phyloP scores from a whole-genome alignment of 2,888 invertebrate species.

The Sphaerophoria taeniata region DNA sequence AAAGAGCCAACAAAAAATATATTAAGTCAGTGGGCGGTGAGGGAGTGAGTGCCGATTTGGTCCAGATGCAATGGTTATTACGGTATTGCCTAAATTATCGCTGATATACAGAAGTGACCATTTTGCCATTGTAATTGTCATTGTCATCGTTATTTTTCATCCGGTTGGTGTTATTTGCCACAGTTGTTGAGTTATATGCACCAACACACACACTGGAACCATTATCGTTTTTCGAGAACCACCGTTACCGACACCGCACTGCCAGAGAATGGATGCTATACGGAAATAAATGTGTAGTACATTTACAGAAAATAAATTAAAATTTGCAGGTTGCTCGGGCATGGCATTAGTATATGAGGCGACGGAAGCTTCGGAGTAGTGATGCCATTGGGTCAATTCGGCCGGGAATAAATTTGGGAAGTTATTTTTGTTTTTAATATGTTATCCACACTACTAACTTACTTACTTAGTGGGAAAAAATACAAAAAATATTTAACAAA shows the following conservation, averaged over 20 bases:
- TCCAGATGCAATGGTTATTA: conserved; percentile 61
- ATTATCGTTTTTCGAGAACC: not conserved
- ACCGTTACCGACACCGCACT: conserved; percentile 11
- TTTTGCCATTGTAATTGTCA: conserved; percentile 67
- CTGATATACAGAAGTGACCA: conserved; percentile 63
- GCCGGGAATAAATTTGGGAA: too few species aligned
- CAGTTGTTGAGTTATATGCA: conserved; percentile 18
- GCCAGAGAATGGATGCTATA: conserved; percentile 49
- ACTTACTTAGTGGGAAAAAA: too few species aligned
- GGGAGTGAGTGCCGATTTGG: conserved; percentile 35
- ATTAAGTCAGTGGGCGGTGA: not conserved
- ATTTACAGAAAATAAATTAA: conserved; percentile 57
- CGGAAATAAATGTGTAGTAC: conserved; percentile 41
- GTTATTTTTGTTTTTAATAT: too few species aligned
- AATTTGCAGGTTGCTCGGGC: conserved; percentile 24
- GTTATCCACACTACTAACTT: too few species aligned
- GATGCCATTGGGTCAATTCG: conserved; percentile 1
- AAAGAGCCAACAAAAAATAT: not conserved
- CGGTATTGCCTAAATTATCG: conserved; percentile 68
- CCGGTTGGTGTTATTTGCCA: not conserved
- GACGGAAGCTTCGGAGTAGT: conserved; percentile 34
- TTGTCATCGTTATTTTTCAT: conserved; percentile 46
- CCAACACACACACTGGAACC: conserved; percentile 28
- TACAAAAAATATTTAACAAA: too few species aligned
- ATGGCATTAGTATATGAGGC: too few species aligned